A percentile compares a stretch with the other conserved stretches of the same genome.
Conservation (phyloP, 1,140 invertebrate species). For the Lineus longissimus region DNA sequence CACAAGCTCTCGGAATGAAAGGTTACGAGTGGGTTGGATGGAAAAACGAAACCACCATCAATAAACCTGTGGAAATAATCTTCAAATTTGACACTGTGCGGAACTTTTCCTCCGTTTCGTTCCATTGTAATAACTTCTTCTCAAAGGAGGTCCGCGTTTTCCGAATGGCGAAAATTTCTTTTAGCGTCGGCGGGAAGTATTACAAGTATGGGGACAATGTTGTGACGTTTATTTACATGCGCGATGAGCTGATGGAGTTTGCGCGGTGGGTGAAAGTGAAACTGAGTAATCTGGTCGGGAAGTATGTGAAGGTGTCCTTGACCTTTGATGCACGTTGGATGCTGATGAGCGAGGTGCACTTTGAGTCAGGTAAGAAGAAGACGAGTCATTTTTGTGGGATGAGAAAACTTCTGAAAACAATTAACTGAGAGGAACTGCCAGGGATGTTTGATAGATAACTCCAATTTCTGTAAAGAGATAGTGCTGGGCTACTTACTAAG, state of each 20-base stretch:
- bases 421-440: too few species aligned
- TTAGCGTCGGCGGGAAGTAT: conserved; percentile 73
- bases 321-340: conserved; percentile 83
- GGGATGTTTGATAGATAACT: too few species aligned
- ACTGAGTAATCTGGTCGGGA: conserved; percentile 75
- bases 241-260: conserved; percentile 77
- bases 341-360: conserved; percentile 76
- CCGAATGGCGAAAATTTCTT: conserved; percentile 65
- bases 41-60: conserved; percentile 67
- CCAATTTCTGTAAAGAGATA: too few species aligned
- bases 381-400: conserved; percentile 24
- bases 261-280: conserved; percentile 79
- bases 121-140: conserved; percentile 75
- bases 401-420: too few species aligned
- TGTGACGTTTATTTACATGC: conserved; percentile 67
- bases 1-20: conserved; percentile 63
- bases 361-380: conserved; percentile 46
- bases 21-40: conserved; percentile 88
- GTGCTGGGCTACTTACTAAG: too few species aligned
- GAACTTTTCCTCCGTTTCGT: conserved; percentile 79
- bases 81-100: conserved; percentile 84
- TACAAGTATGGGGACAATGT: conserved; percentile 73
- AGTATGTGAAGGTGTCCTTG: conserved; percentile 75
- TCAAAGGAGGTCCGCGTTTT: conserved; percentile 65
- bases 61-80: conserved; percentile 47